Evolutionary conservation across 2,888 invertebrate genomes (phyloP), one percentile per base, ranked within the genome.

Genomic region (Teleiodes luculella): DNA sequence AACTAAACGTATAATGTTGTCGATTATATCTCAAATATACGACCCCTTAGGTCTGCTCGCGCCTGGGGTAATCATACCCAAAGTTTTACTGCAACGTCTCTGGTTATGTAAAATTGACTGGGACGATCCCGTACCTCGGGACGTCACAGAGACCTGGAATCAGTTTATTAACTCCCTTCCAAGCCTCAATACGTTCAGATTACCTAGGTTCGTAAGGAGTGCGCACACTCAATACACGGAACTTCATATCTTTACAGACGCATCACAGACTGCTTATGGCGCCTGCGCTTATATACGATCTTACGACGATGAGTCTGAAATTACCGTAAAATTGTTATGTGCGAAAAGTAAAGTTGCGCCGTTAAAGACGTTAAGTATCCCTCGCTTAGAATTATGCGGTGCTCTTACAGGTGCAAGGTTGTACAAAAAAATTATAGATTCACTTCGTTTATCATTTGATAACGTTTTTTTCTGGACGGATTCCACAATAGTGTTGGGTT

Each of bases 401-500:
- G 33, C 33, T 6, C 33, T 33, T 33, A n/a, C 10, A 33, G 33
- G 33, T n/a, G 33, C 33, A 8, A 33, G 10, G 10, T 46, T 66
- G 36, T 61, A 56, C 37, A n/a, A 39, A 4, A 62, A 58, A 37
- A 46, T 64, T 16, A 54, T 11, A 1, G 43, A 46, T 20, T 55
- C 61, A 6, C 45, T 63, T 14, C 49, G 59, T 6, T 43, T 49
- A 8, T 47, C 51, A 18, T 57, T 64, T 35, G 16, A 58, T 20
- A 49, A 57, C 13, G 53, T 58, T 14, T 30, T 43, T 56, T 56
- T 55, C 24, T 66, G 70, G 65, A 57, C 65, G 0, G 67, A 64
- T 45, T 67, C 65, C 0, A 67, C 66, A 1, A 67, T 64, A 16
- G 66, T 59, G 2, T 47, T 63, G 8, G 56, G 55, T 13, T 67